Evolutionary conservation across 2,797 vertebrate species (phyloP).

Genomic region (Rousettus madagascariensis): DNA sequence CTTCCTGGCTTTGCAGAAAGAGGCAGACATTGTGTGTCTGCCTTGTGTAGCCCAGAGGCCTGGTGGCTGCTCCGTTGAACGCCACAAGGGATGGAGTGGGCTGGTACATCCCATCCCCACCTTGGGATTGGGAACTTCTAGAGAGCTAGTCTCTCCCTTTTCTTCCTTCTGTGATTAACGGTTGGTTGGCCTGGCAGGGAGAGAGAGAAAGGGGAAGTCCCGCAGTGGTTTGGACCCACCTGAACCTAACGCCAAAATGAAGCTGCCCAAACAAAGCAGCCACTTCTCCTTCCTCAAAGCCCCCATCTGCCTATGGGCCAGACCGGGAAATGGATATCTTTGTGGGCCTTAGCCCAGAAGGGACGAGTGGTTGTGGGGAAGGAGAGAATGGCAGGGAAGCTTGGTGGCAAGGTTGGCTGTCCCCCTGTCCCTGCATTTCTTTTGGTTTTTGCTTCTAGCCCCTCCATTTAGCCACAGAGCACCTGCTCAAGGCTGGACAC

Average conservation of each 20-base stretch:
- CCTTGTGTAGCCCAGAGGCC: neutral
- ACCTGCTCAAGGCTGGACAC: neutral
- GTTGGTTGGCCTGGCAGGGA: neutral
- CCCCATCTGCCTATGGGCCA: neutral
- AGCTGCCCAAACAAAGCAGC: neutral
- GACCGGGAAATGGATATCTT: neutral
- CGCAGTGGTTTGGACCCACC: neutral
- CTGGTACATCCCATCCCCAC: neutral
- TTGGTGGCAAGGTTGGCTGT: neutral
- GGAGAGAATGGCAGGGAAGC: neutral
- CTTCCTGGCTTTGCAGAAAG: neutral
- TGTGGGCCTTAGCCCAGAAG: neutral
- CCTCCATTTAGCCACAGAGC: neutral
- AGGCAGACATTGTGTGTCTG: neutral
- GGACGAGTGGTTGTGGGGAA: neutral
- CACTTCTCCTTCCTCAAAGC: neutral
- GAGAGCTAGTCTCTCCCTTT: neutral
- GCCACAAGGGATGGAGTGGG: neutral
- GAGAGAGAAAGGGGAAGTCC: neutral
- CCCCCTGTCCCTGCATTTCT: neutral
- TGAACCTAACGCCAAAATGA: neutral
- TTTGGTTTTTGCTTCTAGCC: neutral
- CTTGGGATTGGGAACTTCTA: neutral
- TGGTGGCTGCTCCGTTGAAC: neutral
- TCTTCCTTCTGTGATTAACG: neutral